Base-by-base conservation (phyloP, 2,797 vertebrate species). In the Mormyrus proboscirostris region DNA sequence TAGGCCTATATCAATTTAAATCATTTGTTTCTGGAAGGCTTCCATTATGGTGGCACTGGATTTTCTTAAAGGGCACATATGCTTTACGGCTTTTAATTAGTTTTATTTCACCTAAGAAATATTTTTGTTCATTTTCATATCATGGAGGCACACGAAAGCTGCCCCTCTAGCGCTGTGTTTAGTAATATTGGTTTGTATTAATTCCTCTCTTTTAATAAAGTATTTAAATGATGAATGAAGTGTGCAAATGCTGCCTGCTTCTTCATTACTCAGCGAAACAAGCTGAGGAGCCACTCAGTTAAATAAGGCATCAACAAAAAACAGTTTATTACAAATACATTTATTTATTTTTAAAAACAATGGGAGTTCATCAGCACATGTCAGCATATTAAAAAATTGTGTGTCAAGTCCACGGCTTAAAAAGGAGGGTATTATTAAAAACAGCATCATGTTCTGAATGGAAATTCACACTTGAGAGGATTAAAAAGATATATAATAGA, bases 401-500 rank as follows among this genome's bases (percentile, higher is more conserved):
- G 38, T 44, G 38, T 19, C 14, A 79, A 79, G 14, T 79, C 9
- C n/a, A 9, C 41, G 79, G 6, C 50, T 38, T 33, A 76, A 76
- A 84, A 44, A 88, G 12, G 1, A 41, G 47, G 50, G 47, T 2
- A 86, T n/a, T 38, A 8, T 29, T 84, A 41, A 57, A 84, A 89
- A 59, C 41, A 14, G 12, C 57, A 29, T 57, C 85, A 57, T 86
- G 38, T 57, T 22, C 1, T 50, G 9, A 86, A 51, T 38, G 51
- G 51, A 16, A 19, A 57, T 57, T 86, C 85, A 86, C 29, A 55
- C 53, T 33, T 22, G 50, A 86, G 16, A 53, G 12, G 25, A 55
- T 16, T 55, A 86, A 86, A 86, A 57, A 16, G 3, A 86, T 19
- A 86, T 87, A 88, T 79, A 84, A 57, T 50, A 50, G 49, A 50